Percentiles rank a stretch among this genome's conserved stretches.
Conservation (phyloP, 2,888 invertebrate species). For the Ferrisia virgata region DNA sequence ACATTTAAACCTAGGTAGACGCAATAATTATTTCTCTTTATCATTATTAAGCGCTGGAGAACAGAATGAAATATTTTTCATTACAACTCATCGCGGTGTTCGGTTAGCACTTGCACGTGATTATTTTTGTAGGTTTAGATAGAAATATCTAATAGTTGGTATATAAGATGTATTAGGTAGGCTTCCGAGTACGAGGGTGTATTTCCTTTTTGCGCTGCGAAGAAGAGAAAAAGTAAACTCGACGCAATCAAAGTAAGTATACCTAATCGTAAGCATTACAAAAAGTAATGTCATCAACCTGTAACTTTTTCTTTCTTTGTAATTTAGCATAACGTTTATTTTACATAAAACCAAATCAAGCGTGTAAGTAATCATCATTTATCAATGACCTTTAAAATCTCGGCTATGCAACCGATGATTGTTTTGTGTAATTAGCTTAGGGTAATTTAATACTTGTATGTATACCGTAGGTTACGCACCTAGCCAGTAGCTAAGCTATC, state of each 20-base stretch:
- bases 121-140: background rate
- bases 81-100: background rate
- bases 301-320: conserved; percentile 30
- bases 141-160: too few relatives aligned
- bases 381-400: conserved; percentile 13
- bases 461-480: too few relatives aligned
- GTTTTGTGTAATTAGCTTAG: background rate
- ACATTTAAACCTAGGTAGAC: background rate
- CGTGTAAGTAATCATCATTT: conserved; percentile 25
- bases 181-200: background rate
- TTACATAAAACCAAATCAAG: conserved; percentile 14
- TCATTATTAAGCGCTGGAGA: background rate
- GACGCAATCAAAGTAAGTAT: background rate
- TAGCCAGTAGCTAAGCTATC: too few relatives aligned
- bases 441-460: too few relatives aligned
- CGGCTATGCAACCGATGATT: background rate
- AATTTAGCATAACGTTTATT: conserved; percentile 28
- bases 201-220: background rate
- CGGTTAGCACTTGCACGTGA: background rate
- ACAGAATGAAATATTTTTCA: background rate
- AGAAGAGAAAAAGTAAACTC: conserved; percentile 1
- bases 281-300: conserved; percentile 25
- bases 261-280: conserved; percentile 24
- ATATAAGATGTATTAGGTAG: background rate
- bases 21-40: background rate